Conservation (phyloP, 2,888 invertebrate species). For the Diaprepes abbreviatus region DNA sequence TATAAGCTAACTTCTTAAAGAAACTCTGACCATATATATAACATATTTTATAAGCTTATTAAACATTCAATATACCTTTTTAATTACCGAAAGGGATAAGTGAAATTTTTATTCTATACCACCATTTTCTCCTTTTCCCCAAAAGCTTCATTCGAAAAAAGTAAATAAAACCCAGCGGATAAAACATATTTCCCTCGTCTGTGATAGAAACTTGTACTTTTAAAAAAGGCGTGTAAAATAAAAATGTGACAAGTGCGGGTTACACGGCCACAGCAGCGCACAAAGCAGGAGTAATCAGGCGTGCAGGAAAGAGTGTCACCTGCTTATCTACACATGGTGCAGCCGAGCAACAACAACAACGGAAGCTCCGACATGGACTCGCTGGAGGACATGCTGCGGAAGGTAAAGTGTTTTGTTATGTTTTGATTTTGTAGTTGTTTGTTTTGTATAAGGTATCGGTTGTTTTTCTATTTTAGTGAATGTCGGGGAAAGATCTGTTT, state of each 20-base stretch:
- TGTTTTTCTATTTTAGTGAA: too few species aligned
- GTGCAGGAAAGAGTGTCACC: constrained; percentile 26
- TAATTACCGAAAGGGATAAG: too few species aligned
- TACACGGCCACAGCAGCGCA: constrained; percentile 15
- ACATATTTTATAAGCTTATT: too few species aligned
- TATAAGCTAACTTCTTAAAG: too few species aligned
- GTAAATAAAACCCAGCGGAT: constrained; percentile 7
- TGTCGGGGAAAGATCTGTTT: too few species aligned
- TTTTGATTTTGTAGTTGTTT: constrained; percentile 10
- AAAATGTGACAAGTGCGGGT: constrained; percentile 42
- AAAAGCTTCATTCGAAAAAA: background rate
- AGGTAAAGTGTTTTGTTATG: constrained; percentile 58
- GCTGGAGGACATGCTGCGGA: constrained; percentile 68
- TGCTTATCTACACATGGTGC: constrained; percentile 62
- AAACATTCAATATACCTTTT: too few species aligned
- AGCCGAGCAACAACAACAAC: constrained; percentile 67
- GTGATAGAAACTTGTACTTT: constrained; percentile 2
- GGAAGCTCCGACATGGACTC: constrained; percentile 69
- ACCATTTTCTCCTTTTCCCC: background rate
- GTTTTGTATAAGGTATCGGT: too few species aligned
- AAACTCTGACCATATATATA: too few species aligned
- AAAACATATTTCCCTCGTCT: background rate
- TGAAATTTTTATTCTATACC: too few species aligned
- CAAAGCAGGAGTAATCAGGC: constrained; percentile 28
- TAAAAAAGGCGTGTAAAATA: constrained; percentile 30